Conservation (phyloP, 2,113 vertebrate genomes). For the Elgaria multicarinata region DNA sequence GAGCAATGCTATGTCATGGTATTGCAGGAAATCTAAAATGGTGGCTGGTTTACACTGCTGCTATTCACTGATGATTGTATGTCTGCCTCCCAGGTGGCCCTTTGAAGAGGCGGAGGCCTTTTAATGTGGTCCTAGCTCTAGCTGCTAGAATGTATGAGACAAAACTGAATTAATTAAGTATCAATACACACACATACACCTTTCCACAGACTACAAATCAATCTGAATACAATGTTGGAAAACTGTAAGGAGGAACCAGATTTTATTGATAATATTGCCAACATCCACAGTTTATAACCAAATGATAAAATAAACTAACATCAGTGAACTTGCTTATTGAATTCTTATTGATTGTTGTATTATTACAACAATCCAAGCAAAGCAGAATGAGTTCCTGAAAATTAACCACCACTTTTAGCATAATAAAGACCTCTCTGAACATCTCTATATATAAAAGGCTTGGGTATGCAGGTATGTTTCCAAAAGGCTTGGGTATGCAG, state of each 20-base stretch:
- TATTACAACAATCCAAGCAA: conserved; percentile 12
- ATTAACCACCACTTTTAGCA: conserved; percentile 13
- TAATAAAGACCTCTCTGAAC: background rate
- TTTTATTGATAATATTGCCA: conserved; percentile 46
- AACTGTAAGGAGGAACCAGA: background rate
- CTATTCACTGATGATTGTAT: too few relatives aligned
- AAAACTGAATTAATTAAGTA: conserved; percentile 6
- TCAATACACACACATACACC: conserved; percentile 9
- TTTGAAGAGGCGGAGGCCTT: too few relatives aligned
- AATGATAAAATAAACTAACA: background rate
- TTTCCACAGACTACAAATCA: conserved; percentile 7
- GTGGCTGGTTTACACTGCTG: too few relatives aligned
- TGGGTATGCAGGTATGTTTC: too few relatives aligned
- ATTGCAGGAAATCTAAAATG: too few relatives aligned
- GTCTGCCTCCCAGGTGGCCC: background rate
- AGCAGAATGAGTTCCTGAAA: conserved; percentile 35
- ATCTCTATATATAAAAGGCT: too few relatives aligned
- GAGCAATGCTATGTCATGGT: too few relatives aligned
- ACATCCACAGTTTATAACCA: conserved; percentile 21
- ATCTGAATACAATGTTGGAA: background rate
- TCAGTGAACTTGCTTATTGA: conserved; percentile 2
- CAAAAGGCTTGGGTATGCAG: too few relatives aligned
- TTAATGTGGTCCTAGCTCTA: too few relatives aligned
- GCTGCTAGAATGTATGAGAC: background rate
- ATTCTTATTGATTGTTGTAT: too few relatives aligned